These are phyloP conservation scores for Heliconius erato DNA, from an alignment of 2,888 invertebrate species.

Conservation along the genomic window DNA sequence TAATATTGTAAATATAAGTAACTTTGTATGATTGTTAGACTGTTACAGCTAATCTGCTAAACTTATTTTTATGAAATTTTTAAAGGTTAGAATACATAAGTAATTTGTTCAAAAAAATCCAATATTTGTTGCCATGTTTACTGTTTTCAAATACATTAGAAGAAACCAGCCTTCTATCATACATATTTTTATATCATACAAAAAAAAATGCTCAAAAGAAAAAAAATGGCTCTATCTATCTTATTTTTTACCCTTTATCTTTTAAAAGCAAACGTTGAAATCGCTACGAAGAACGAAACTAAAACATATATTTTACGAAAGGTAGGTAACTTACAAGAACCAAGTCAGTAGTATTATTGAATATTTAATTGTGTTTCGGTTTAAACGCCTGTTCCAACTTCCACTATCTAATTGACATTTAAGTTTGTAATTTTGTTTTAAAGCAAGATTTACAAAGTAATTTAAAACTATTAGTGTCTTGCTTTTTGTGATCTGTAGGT, in stretches of 20 bases:
- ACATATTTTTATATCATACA: neutral
- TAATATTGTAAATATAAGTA: neutral
- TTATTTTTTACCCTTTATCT: neutral
- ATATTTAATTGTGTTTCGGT: slow-evolving; percentile 31
- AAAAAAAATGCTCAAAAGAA: neutral
- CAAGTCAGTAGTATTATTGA: slow-evolving; percentile 16
- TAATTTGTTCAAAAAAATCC: neutral
- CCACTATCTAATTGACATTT: slow-evolving; percentile 41
- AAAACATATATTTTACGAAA: slow-evolving; percentile 4
- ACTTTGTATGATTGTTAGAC: neutral
- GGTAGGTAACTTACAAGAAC: neutral
- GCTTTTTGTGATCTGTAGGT: neutral
- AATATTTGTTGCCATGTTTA: neutral
- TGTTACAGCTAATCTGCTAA: neutral
- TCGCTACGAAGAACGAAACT: neutral
- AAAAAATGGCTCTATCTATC: neutral
- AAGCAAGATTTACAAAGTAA: slow-evolving; percentile 31
- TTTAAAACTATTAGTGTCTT: slow-evolving; percentile 17
- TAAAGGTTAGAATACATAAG: neutral
- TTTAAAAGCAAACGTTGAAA: neutral
- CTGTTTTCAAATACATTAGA: neutral
- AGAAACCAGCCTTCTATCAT: too few relatives aligned
- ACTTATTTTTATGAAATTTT: neutral
- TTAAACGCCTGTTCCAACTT: slow-evolving; percentile 30
- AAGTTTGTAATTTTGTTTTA: slow-evolving; percentile 30